These are phyloP conservation scores for Muscicapa adusta DNA, from an alignment of 2,113 vertebrate species.

Conservation along the genomic window DNA sequence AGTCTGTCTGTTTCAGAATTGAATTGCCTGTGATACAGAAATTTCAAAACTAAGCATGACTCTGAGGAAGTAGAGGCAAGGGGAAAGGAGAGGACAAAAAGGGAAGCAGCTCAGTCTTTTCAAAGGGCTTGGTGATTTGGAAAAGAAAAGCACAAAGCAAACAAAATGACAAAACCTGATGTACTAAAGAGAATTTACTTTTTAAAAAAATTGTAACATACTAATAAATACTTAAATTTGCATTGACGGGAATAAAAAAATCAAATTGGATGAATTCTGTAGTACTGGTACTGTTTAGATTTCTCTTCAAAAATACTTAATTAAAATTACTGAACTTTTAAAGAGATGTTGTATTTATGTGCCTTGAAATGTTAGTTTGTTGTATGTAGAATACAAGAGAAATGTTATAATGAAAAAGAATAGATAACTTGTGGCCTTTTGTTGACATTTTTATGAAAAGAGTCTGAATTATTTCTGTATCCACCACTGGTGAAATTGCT, in stretches of 20 bases:
- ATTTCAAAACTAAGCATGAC: neutral
- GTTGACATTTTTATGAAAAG: neutral
- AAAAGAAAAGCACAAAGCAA: neutral
- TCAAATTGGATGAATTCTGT: neutral
- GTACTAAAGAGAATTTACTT: neutral
- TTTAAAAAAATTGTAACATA: neutral
- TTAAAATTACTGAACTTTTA: neutral
- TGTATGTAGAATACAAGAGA: neutral
- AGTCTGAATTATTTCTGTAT: neutral
- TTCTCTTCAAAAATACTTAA: neutral
- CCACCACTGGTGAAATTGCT: neutral
- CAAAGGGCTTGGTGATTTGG: neutral
- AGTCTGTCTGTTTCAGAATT: neutral
- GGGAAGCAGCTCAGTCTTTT: neutral
- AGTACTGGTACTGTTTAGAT: neutral
- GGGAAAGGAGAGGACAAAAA: neutral
- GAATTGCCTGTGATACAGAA: neutral
- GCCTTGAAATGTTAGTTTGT: neutral
- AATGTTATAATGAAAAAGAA: neutral
- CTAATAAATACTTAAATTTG: neutral
- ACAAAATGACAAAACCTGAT: neutral
- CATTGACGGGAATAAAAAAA: neutral
- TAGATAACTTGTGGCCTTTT: neutral
- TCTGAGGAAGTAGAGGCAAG: neutral
- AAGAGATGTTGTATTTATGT: neutral